These are phyloP conservation scores for Lasioglossum leucozonium DNA, from an alignment of 2,888 invertebrate genomes.

Conservation along the genomic window DNA sequence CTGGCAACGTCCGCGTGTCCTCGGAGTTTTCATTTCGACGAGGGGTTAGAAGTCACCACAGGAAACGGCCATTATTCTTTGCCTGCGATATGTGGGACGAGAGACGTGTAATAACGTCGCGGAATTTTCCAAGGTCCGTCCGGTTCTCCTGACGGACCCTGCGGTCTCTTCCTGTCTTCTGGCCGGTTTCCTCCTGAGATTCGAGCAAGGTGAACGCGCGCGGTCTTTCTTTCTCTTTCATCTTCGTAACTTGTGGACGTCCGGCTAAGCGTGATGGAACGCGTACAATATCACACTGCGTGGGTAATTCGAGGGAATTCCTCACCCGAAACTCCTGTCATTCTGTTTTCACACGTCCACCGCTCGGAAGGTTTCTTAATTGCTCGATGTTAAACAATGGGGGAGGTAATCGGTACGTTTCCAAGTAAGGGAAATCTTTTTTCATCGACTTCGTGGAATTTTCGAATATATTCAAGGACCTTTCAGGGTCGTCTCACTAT, in stretches of 20 bases:
- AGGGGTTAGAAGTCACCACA: conserved; percentile 71
- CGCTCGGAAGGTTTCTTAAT: background rate
- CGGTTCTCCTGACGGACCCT: conserved; percentile 42
- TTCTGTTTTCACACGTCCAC: background rate
- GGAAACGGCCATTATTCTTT: conserved; percentile 80
- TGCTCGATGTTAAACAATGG: background rate
- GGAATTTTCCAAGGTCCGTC: conserved; percentile 64
- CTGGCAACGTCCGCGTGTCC: conserved; percentile 11
- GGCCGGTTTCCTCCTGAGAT: conserved; percentile 33
- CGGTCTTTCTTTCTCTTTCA: conserved; percentile 32
- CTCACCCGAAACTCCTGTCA: conserved; percentile 2
- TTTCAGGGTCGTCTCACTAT: too few relatives aligned
- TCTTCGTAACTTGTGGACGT: conserved; percentile 45
- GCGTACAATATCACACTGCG: conserved; percentile 52
- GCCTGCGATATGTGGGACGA: conserved; percentile 71
- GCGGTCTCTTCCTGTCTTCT: conserved; percentile 26
- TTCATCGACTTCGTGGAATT: too few relatives aligned
- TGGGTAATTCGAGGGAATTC: conserved; percentile 58
- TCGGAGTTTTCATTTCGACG: conserved; percentile 76
- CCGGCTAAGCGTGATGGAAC: conserved; percentile 40
- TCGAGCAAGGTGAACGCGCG: conserved; percentile 39
- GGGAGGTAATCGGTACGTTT: background rate
- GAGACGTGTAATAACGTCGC: conserved; percentile 78
- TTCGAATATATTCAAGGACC: too few relatives aligned
- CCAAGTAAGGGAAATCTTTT: too few relatives aligned